Conservation (phyloP, 2,797 vertebrate genomes). For the Heterohyrax brucei region DNA sequence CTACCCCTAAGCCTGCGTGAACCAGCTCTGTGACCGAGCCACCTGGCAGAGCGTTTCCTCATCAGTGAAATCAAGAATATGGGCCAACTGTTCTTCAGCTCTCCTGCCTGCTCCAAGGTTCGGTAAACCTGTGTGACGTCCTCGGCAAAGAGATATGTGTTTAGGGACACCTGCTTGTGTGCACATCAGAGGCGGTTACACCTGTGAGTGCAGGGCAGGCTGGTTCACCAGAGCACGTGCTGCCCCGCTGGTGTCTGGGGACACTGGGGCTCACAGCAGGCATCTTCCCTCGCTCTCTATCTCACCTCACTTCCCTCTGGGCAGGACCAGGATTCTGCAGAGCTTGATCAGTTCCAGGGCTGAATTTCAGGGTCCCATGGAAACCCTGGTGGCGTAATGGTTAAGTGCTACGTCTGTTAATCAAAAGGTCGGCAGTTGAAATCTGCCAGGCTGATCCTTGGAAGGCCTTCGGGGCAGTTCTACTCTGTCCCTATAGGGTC, state of each 20-base stretch:
- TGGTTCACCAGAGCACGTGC: constrained; percentile 29
- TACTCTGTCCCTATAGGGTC: too few species aligned
- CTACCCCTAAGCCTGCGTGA: not conserved
- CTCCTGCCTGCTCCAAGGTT: constrained; percentile 8
- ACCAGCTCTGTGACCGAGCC: constrained; percentile 8
- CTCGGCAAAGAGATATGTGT: not conserved
- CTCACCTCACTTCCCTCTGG: not conserved
- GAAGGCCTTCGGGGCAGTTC: too few species aligned
- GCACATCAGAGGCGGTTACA: not conserved
- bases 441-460: too few species aligned
- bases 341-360: not conserved
- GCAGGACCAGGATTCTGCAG: not conserved
- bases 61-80: not conserved
- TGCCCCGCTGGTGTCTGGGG: not conserved
- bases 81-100: not conserved
- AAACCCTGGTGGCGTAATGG: too few species aligned
- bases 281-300: not conserved
- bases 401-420: too few species aligned
- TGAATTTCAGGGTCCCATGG: not conserved
- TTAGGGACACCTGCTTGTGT: not conserved
- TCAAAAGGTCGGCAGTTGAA: too few species aligned
- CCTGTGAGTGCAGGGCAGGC: not conserved
- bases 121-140: constrained; percentile 3
- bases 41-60: constrained; percentile 20
- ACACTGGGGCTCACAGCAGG: not conserved